Evolutionary conservation across 2,888 invertebrate species (phyloP), one percentile per base, ranked within the genome.

Genomic region (Troides aeacus): DNA sequence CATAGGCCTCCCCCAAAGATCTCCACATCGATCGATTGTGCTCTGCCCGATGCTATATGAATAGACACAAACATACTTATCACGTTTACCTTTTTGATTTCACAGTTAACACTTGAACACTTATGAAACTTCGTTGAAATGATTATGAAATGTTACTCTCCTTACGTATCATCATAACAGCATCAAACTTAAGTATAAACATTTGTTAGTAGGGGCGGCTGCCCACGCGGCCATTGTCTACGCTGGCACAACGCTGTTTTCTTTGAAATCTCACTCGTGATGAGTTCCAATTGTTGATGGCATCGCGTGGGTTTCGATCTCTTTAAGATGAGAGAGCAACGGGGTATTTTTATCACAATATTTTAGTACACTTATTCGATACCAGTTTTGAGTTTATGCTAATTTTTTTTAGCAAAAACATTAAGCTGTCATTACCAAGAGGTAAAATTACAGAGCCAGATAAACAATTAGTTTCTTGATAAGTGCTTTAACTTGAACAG

Each of bases 151-250:
- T 10, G 10, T 10, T 39, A 39, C 39, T 39, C 39, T 39, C n/a
- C 6, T 62, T 21, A 36, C 6, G 39, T 17, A 21, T 30, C 57
- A 46, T 24, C 46, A 62, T 23, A 12, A 23, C 7, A 36, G 39
- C 56, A 36, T 39, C 36, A 53, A 53, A 53, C n/a, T 53, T 39
- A 57, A 39, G 57, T 21, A 21, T 62, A 62, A 61, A 61, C 53
- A 61, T 61, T 62, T 39, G 53, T 53, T 39, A 10, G 36, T 10
- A 50, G 53, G 56, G 18, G 39, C 56, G 56, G 3, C 68, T 23
- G 39, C 68, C 68, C 64, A 68, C 68, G 64, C 68, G 18, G 62
- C 4, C 64, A 64, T 68, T 68, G 64, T 64, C 36, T 68, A 53
- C 64, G 59, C 7, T n/a, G 42, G 36, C 21, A 12, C 39, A 64